Percentiles rank a stretch among this genome's conserved stretches.
Evolutionary conservation across 2,888 invertebrate species (phyloP).

Genomic region (Trichopoda pennipes): DNA sequence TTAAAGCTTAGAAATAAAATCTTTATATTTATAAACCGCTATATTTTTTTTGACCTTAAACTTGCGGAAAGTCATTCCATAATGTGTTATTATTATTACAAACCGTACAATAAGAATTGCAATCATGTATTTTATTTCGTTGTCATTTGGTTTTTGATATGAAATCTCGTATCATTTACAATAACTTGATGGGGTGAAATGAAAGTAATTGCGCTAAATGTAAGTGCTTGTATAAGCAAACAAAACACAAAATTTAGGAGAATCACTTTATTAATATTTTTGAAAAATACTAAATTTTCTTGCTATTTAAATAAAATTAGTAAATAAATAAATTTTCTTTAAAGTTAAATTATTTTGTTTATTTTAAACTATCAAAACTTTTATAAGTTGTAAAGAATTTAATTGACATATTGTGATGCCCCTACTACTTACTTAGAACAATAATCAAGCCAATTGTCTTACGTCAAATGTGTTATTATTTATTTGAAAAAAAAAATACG

Average conservation of each 20-base stretch:
- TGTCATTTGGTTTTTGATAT: not conserved
- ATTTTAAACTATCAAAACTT: no score
- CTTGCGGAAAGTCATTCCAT: not conserved
- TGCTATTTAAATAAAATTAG: no score
- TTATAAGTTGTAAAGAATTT: no score
- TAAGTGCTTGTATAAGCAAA: not conserved
- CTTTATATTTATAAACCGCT: not conserved
- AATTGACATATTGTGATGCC: not conserved
- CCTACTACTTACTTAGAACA: no score
- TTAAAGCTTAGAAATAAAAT: not conserved
- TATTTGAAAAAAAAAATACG: no score
- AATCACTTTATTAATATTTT: not conserved
- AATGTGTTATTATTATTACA: not conserved
- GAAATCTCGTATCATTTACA: constrained; percentile 2
- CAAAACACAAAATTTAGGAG: not conserved
- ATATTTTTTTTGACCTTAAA: not conserved
- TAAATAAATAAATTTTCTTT: no score
- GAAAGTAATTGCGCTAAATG: constrained; percentile 1
- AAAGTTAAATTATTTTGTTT: no score
- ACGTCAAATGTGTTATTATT: no score
- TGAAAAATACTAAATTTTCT: no score
- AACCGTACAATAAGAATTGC: not conserved
- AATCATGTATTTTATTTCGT: not conserved
- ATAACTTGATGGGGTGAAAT: not conserved
- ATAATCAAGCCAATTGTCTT: no score